Conservation (phyloP, 2,113 vertebrate species). For the Eclectus roratus region DNA sequence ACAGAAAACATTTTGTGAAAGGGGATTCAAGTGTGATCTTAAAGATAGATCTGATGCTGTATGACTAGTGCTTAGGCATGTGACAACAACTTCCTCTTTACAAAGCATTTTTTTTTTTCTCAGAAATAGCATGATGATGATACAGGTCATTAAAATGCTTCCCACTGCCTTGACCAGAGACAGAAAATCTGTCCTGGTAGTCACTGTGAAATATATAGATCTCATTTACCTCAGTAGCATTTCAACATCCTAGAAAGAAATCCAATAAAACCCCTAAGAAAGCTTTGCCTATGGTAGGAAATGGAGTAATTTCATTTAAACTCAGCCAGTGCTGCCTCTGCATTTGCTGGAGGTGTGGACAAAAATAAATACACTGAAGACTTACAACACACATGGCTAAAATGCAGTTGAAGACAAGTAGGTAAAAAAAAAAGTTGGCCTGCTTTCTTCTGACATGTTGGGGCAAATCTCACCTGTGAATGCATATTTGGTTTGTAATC, state of each 20-base stretch:
- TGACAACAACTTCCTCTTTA: background rate
- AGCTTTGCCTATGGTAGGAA: background rate
- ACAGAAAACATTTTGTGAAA: background rate
- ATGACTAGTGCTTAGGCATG: background rate
- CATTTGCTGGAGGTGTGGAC: background rate
- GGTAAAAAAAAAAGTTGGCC: background rate
- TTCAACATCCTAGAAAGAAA: background rate
- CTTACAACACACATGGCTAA: background rate
- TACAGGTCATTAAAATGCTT: background rate
- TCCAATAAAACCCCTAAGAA: background rate
- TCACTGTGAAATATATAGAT: background rate
- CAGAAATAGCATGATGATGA: background rate
- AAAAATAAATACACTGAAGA: constrained; percentile 21
- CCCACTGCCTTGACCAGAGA: background rate
- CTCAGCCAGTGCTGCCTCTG: background rate
- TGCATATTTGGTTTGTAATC: background rate
- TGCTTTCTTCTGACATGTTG: background rate
- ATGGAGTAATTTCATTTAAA: background rate
- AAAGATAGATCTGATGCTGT: background rate
- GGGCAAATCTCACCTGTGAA: background rate
- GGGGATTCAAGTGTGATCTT: background rate
- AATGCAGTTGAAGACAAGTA: background rate
- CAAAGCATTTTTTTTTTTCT: background rate
- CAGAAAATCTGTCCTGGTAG: background rate
- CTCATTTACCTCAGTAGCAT: background rate